phyloP scores from a whole-genome alignment of 2,797 vertebrate genomes.

The Pseudochirops cupreus region DNA sequence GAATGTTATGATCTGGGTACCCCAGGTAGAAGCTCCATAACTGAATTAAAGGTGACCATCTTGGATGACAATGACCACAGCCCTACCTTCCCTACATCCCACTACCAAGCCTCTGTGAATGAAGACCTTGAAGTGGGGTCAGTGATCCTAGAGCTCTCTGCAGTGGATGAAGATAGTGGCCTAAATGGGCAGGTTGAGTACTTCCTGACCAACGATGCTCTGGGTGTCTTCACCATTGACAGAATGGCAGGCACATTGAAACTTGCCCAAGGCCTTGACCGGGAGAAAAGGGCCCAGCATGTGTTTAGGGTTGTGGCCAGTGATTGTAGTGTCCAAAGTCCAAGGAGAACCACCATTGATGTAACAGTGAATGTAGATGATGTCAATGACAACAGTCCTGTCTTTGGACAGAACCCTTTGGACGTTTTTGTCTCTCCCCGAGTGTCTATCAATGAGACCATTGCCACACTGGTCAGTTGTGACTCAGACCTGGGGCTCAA shows the following conservation, averaged over 20 bases:
- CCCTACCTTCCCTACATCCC: constrained; percentile 87
- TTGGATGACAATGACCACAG: constrained; percentile 95
- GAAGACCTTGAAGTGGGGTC: constrained; percentile 90
- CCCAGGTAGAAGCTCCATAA: constrained; percentile 85
- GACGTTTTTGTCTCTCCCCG: constrained; percentile 85
- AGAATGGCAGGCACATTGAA: constrained; percentile 84
- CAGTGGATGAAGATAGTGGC: constrained; percentile 91
- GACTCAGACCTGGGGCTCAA: constrained; percentile 91
- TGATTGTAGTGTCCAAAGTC: constrained; percentile 87
- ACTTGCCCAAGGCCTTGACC: constrained; percentile 88
- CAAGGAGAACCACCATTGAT: constrained; percentile 86
- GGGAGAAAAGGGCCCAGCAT: constrained; percentile 89
- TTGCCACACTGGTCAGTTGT: constrained; percentile 85
- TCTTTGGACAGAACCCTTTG: constrained; percentile 89
- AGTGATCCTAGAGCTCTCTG: constrained; percentile 86
- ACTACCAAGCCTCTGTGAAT: constrained; percentile 88
- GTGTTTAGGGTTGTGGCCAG: constrained; percentile 89
- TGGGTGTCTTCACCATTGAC: constrained; percentile 89
- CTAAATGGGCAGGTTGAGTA: constrained; percentile 90
- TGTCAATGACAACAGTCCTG: constrained; percentile 92
- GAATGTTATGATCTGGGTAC: constrained; percentile 90
- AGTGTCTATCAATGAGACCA: constrained; percentile 83
- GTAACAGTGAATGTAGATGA: constrained; percentile 91
- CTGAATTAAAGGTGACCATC: constrained; percentile 87
- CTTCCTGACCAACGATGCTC: constrained; percentile 88